phyloP scores from a whole-genome alignment of 2,113 vertebrate genomes.

The Nesoenas mayeri region DNA sequence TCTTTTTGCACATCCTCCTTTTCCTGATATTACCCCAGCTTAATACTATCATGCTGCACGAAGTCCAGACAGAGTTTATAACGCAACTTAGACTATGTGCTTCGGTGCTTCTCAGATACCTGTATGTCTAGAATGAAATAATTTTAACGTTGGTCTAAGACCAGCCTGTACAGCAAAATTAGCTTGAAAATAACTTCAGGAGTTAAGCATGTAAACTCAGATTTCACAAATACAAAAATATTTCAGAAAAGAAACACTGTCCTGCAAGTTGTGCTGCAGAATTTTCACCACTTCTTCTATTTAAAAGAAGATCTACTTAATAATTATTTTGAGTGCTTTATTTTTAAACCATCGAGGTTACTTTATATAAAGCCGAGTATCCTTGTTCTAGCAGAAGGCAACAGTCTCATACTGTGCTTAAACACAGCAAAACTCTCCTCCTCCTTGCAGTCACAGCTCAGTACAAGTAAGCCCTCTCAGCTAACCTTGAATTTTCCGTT shows the following conservation, averaged over 20 bases:
- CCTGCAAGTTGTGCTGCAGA: not conserved
- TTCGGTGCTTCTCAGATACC: not conserved
- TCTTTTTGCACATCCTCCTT: not conserved
- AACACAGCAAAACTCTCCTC: not conserved
- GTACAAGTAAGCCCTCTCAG: not conserved
- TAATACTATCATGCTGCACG: not conserved
- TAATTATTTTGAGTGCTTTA: not conserved
- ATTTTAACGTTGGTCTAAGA: not conserved
- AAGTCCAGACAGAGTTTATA: not conserved
- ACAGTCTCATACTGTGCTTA: not conserved
- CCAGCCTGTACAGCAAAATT: not conserved
- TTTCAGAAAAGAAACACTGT: not conserved
- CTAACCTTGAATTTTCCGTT: not conserved
- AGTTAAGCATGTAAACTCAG: not conserved
- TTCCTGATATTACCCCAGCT: not conserved
- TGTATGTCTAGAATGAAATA: not conserved
- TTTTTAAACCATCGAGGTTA: not conserved
- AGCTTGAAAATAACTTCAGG: not conserved
- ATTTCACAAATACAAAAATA: not conserved
- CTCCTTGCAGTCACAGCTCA: not conserved
- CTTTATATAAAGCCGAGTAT: not conserved
- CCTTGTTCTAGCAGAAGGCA: not conserved
- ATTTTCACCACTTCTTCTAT: not conserved
- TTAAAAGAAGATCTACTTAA: not conserved
- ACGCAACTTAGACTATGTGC: not conserved